Conservation (phyloP, 2,113 vertebrate genomes). For the Syngnathus scovelli region DNA sequence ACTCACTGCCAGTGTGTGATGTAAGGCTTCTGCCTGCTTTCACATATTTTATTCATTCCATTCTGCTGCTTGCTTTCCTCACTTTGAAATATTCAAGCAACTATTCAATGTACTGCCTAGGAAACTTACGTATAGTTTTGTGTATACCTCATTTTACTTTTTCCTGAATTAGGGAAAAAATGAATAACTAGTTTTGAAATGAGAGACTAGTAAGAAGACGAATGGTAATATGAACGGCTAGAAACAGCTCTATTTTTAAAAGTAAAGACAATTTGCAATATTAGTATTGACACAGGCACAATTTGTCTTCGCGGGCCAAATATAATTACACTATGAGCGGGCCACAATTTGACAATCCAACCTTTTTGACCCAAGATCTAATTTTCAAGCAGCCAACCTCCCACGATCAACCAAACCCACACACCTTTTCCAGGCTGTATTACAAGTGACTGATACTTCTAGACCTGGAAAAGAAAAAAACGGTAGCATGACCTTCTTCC, state of each 20-base stretch:
- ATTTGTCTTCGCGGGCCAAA: too few relatives aligned
- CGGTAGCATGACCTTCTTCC: slow-evolving; percentile 27
- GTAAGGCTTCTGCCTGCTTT: background rate
- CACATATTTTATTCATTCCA: background rate
- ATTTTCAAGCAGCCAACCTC: too few relatives aligned
- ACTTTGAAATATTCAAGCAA: background rate
- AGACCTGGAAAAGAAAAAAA: slow-evolving; percentile 10
- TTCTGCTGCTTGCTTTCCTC: background rate
- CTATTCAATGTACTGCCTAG: background rate
- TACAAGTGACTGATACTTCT: slow-evolving; percentile 11
- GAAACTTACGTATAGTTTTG: background rate
- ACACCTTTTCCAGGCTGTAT: slow-evolving; percentile 25
- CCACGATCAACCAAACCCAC: background rate
- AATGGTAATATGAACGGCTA: too few relatives aligned
- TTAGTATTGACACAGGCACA: too few relatives aligned
- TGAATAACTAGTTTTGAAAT: too few relatives aligned
- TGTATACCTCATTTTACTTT: background rate
- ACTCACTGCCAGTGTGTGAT: background rate
- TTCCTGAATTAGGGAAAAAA: background rate
- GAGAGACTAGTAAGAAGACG: too few relatives aligned
- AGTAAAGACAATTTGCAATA: too few relatives aligned
- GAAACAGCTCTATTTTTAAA: too few relatives aligned
- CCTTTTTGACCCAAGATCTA: too few relatives aligned
- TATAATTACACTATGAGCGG: too few relatives aligned
- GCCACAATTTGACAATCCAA: too few relatives aligned